These are phyloP conservation scores for Sorex maritimensis DNA, from an alignment of 2,797 vertebrate species.

Conservation along the genomic window DNA sequence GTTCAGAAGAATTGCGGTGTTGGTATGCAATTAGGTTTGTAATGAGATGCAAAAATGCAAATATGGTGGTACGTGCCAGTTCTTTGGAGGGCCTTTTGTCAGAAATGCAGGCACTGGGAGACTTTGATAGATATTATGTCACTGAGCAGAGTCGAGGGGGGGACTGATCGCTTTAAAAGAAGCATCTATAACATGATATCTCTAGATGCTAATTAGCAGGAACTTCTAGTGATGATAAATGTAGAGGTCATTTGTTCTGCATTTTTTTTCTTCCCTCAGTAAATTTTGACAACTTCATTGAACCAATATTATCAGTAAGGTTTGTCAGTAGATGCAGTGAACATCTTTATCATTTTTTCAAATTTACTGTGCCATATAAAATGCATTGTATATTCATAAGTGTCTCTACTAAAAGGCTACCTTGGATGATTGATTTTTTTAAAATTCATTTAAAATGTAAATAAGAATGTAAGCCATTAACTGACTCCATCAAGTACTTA, in stretches of 20 bases:
- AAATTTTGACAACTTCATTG: conserved; percentile 89
- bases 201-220: conserved; percentile 91
- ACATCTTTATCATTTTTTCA: conserved; percentile 76
- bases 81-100: conserved; percentile 96
- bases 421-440: conserved; percentile 58
- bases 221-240: conserved; percentile 90
- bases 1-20: conserved; percentile 94
- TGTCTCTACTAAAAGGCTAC: neutral
- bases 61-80: conserved; percentile 94
- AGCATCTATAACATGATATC: conserved; percentile 88
- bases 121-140: conserved; percentile 96
- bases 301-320: conserved; percentile 89
- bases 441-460: conserved; percentile 80
- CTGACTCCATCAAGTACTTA: conserved; percentile 23
- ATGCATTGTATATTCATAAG: conserved; percentile 68
- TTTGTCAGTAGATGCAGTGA: conserved; percentile 79
- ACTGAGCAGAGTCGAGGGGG: conserved; percentile 93
- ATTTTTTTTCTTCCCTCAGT: conserved; percentile 40
- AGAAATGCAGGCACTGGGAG: conserved; percentile 92
- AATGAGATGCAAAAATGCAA: conserved; percentile 99
- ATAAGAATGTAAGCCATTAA: conserved; percentile 54
- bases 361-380: conserved; percentile 47
- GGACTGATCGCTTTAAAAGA: conserved; percentile 91
- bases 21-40: conserved; percentile 97
- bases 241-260: conserved; percentile 86